phyloP scores from a whole-genome alignment of 2,113 vertebrate species.

The Aplodontia rufa region DNA sequence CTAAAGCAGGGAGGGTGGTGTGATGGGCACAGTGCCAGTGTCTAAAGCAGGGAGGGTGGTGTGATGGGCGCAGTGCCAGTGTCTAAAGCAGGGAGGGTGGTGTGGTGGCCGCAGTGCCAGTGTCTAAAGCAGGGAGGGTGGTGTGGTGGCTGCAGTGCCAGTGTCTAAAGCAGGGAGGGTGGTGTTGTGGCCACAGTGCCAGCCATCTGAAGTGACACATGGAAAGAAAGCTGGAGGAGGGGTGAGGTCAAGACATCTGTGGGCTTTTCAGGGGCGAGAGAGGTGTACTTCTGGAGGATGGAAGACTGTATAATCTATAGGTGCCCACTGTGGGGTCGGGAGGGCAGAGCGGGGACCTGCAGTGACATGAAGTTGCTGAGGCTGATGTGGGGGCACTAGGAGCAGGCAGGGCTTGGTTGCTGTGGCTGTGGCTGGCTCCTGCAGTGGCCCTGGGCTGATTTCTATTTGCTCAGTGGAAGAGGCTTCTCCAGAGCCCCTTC shows the following conservation, averaged over 20 bases:
- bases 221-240: background rate
- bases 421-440: no score
- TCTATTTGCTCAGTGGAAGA: background rate
- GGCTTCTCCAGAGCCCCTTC: background rate
- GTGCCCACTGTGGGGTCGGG: accelerated
- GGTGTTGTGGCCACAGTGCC: no score
- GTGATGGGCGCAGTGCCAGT: no score
- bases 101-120: no score
- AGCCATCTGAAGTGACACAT: background rate
- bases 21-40: no score
- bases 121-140: background rate
- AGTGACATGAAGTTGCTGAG: no score
- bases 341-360: background rate
- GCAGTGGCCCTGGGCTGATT: no score
- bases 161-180: background rate
- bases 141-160: no score
- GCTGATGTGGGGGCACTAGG: no score
- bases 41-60: background rate
- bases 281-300: background rate
- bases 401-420: no score
- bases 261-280: background rate
- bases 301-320: no score
- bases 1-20: background rate
- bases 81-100: background rate
- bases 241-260: accelerated